A percentile compares a stretch with the other conserved stretches of the same genome.
Conservation (phyloP, 2,113 vertebrate species). For the Rousettus leschenaultii region DNA sequence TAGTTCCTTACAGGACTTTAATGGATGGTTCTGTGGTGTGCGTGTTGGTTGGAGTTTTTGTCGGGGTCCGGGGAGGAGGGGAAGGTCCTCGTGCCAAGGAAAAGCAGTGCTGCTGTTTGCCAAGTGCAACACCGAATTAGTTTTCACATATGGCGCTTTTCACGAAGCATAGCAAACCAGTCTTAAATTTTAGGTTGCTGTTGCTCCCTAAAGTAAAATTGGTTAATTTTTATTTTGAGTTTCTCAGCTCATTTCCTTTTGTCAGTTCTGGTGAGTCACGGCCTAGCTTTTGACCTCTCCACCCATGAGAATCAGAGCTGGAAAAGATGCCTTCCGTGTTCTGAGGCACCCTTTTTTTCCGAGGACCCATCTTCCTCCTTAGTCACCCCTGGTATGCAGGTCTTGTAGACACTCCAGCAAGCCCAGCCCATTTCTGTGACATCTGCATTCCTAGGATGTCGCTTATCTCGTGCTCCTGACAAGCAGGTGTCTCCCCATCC, state of each 20-base stretch:
- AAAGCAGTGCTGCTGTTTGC: constrained; percentile 27
- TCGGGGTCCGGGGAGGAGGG: background rate
- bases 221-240: background rate
- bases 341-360: background rate
- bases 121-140: background rate
- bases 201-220: background rate
- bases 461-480: background rate
- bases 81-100: background rate
- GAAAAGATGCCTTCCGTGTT: background rate
- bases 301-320: background rate
- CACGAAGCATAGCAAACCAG: background rate
- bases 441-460: background rate
- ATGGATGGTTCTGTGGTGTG: background rate
- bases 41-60: constrained; percentile 22
- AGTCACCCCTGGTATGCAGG: no score
- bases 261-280: background rate
- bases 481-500: background rate
- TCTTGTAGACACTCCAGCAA: background rate
- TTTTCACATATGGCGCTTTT: constrained; percentile 4
- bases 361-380: background rate
- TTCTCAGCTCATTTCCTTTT: background rate
- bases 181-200: background rate
- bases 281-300: background rate
- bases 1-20: constrained; percentile 55
- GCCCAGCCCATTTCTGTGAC: background rate